Evolutionary conservation across 2,797 vertebrate genomes (phyloP).

Genomic region (Callimico goeldii): DNA sequence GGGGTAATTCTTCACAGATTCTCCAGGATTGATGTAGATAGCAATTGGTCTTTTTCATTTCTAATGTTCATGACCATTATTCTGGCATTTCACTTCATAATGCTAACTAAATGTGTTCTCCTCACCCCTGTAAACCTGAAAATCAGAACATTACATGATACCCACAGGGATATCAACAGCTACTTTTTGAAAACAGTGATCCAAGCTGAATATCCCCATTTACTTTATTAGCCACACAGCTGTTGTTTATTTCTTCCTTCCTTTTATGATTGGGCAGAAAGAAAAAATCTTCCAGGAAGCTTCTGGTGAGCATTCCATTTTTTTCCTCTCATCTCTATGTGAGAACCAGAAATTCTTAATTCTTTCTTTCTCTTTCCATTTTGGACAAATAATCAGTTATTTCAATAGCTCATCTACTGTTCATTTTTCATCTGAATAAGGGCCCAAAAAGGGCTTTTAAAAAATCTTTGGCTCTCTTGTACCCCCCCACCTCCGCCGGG

Average conservation of each 20-base stretch:
- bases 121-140: constrained; percentile 21
- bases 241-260: background rate
- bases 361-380: background rate
- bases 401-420: background rate
- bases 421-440: background rate
- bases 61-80: constrained; percentile 48
- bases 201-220: background rate
- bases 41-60: constrained; percentile 55
- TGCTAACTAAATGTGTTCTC: constrained; percentile 6
- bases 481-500: background rate
- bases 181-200: constrained; percentile 6
- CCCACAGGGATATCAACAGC: background rate
- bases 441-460: background rate
- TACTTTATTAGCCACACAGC: background rate
- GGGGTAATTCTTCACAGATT: constrained; percentile 27
- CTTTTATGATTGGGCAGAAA: background rate
- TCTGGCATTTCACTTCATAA: constrained; percentile 35
- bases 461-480: background rate
- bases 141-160: constrained; percentile 34
- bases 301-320: background rate
- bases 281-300: background rate
- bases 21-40: constrained; percentile 39
- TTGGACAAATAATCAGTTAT: background rate
- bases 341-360: background rate
- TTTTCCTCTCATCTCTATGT: background rate